Evolutionary conservation across 2,113 vertebrate species (phyloP).

Genomic region (Phalacrocorax aristotelis): DNA sequence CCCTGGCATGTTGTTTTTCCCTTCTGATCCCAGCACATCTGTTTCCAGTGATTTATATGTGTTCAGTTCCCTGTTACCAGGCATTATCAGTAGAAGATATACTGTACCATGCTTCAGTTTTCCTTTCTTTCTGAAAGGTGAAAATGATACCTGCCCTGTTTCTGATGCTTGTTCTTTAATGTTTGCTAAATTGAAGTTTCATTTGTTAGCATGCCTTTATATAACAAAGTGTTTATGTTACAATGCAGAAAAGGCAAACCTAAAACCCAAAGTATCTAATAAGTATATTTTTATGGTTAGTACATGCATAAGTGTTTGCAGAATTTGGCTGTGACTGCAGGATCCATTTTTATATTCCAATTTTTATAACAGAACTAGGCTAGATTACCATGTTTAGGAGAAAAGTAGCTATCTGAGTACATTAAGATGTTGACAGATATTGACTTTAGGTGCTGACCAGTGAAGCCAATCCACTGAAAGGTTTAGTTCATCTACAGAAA

Average conservation of each 20-base stretch:
- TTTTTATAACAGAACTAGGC: not conserved
- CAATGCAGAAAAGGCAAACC: not conserved
- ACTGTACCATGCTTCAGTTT: not conserved
- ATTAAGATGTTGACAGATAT: not conserved
- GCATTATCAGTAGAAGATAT: not conserved
- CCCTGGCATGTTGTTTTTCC: not conserved
- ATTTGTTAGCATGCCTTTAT: not conserved
- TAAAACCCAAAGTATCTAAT: not conserved
- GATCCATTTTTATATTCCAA: not conserved
- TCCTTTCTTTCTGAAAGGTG: not conserved
- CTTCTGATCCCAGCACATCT: not conserved
- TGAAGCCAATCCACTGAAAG: not conserved
- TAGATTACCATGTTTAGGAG: not conserved
- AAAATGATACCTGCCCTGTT: not conserved
- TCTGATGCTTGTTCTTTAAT: not conserved
- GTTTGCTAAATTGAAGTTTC: not conserved
- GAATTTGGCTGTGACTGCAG: not conserved
- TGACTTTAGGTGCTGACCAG: not conserved
- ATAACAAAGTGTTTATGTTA: not conserved
- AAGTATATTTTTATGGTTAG: not conserved
- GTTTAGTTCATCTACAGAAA: not conserved
- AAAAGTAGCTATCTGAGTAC: not conserved
- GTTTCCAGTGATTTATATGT: not conserved
- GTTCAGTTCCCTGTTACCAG: not conserved
- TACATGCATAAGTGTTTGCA: not conserved